A percentile compares a stretch with the other conserved stretches of the same genome.
Evolutionary conservation across 2,113 vertebrate genomes (phyloP).

Genomic region (Oceanodroma tethys): DNA sequence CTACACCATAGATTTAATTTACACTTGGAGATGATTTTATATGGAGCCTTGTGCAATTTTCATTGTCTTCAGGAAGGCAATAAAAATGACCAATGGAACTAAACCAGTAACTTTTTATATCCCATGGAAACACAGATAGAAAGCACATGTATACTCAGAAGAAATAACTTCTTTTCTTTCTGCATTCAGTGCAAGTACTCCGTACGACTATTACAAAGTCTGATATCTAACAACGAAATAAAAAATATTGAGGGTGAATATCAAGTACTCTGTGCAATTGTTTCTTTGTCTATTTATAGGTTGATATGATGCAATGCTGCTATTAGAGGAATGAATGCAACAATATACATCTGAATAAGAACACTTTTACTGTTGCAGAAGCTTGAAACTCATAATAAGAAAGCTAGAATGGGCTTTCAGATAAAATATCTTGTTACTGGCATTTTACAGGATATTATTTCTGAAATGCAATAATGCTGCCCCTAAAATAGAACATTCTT

Average conservation of each 20-base stretch:
- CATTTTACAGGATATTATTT: constrained; percentile 49
- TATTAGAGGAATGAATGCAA: constrained; percentile 59
- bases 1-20: background rate
- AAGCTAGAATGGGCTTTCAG: constrained; percentile 34
- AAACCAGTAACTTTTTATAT: constrained; percentile 3
- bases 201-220: background rate
- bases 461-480: constrained; percentile 30
- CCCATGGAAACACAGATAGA: background rate
- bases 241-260: constrained; percentile 48
- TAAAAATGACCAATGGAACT: constrained; percentile 7
- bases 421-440: constrained; percentile 30
- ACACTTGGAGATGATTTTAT: constrained; percentile 17
- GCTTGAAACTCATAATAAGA: constrained; percentile 58
- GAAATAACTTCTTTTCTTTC: background rate
- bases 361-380: constrained; percentile 42
- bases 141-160: background rate
- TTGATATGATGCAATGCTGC: constrained; percentile 57
- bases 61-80: constrained; percentile 3
- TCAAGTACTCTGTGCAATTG: constrained; percentile 52
- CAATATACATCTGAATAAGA: constrained; percentile 67
- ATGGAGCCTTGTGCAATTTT: background rate
- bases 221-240: constrained; percentile 43
- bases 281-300: constrained; percentile 70
- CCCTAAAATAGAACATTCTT: background rate
- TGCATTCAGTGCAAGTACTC: background rate